Evolutionary conservation across 92 coral and sea anemone species (phyloP), one percentile per base, ranked within the genome.

Genomic region (Bergia sp.): DNA sequence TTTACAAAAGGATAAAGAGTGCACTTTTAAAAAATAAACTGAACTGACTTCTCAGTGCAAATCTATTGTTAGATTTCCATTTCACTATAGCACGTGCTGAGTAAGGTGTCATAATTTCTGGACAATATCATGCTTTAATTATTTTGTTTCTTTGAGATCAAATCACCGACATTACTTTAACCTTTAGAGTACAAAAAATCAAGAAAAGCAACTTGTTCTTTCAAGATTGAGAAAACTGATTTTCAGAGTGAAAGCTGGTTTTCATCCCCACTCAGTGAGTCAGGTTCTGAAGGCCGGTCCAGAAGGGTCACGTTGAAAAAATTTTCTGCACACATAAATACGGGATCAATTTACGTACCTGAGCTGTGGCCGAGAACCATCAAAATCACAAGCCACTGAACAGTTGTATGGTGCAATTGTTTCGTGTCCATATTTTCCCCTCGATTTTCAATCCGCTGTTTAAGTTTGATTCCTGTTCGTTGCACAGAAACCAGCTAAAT

Each of bases 401-500:
- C 57, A 43, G 41, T 11, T n/a, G 44, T 4, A n/a, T 15, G 76
- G 45, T 65, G 37, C 86, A 39, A 1, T 23, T 82, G 86, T n/a
- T 16, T 82, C 57, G 1, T 40, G 77, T n/a, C 76, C 76, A 65
- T 82, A 9, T 82, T 45, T 65, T 37, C 76, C n/a, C 18, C 11
- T 42, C 3, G 37, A 36, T 7, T 65, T 55, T 15, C 77, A 64
- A 75, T 64, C 42, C 18, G 5, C 16, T 5, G 23, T 47, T 40
- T 44, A 29, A 42, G 40, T 40, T 12, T 43, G 73, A 66, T 41
- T 82, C 57, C 41, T n/a, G 41, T 42, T 41, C 66, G 57, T 69
- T 43, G 21, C 39, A 61, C 53, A 43, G 55, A 66, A 13, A 8
- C 23, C 76, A 82, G 76, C 86, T 82, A 82, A 82, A 82, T 82